Evolutionary conservation across 2,888 invertebrate species (phyloP).

Genomic region (Brenthis daphne): DNA sequence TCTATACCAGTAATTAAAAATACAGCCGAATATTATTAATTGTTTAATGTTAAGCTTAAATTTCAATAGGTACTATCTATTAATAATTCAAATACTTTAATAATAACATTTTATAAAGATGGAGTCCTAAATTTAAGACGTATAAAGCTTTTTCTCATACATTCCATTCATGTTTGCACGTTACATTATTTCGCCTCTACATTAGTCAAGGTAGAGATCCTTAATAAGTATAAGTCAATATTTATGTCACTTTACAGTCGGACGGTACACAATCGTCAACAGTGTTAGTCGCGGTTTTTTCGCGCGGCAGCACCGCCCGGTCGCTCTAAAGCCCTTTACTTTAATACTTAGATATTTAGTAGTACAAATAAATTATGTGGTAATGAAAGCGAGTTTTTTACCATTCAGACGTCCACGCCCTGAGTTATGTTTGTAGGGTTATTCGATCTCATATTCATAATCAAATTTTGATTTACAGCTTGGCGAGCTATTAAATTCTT

Average conservation of each 20-base stretch:
- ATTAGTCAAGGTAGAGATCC: not conserved
- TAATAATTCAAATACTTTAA: too few relatives aligned
- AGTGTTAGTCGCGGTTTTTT: conserved; percentile 51
- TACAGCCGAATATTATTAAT: too few relatives aligned
- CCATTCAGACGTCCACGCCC: conserved; percentile 64
- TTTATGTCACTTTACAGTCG: conserved; percentile 28
- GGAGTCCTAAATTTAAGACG: too few relatives aligned
- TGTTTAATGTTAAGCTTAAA: too few relatives aligned
- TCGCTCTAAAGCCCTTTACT: conserved; percentile 65
- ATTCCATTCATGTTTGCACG: too few relatives aligned
- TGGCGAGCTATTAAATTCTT: conserved; percentile 62
- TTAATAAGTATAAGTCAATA: not conserved
- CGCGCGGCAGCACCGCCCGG: conserved; percentile 52
- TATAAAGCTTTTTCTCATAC: too few relatives aligned
- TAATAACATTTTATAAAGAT: too few relatives aligned
- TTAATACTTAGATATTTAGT: conserved; percentile 71
- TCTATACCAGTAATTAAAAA: too few relatives aligned
- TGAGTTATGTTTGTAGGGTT: conserved; percentile 56
- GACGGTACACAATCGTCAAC: conserved; percentile 47
- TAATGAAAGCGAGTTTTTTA: conserved; percentile 58
- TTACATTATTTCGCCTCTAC: not conserved
- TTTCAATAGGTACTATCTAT: too few relatives aligned
- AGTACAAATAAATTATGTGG: conserved; percentile 64
- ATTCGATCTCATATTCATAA: conserved; percentile 61
- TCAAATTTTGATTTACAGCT: conserved; percentile 74